Conservation (phyloP, 2,888 invertebrate species). For the Aphidius colemani region DNA sequence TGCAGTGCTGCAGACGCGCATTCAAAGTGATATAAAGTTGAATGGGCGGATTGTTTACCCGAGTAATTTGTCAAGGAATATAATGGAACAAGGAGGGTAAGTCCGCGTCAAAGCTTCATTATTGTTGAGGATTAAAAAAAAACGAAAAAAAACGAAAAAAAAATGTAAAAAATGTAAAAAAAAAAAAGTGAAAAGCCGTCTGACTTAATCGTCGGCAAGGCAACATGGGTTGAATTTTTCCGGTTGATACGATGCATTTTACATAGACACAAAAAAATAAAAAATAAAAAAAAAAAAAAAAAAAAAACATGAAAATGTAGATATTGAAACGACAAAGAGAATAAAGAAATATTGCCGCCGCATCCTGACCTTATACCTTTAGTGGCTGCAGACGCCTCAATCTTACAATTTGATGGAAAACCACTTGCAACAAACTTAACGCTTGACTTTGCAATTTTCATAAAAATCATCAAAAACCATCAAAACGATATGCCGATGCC, state of each 20-base stretch:
- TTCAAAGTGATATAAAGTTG: too few species aligned
- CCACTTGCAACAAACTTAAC: conserved; percentile 13
- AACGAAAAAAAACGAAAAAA: too few species aligned
- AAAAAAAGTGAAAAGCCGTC: conserved; percentile 25
- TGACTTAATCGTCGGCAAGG: conserved; percentile 30
- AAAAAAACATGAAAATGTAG: not conserved
- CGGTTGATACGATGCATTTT: conserved; percentile 12
- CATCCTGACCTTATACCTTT: not conserved
- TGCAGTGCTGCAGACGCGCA: too few species aligned
- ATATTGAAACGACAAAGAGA: conserved; percentile 6
- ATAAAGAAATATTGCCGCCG: too few species aligned
- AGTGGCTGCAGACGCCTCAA: conserved; percentile 11
- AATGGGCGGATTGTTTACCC: conserved; percentile 54
- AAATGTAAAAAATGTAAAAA: too few species aligned
- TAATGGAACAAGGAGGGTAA: too few species aligned
- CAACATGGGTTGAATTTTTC: conserved; percentile 20
- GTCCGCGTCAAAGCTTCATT: too few species aligned
- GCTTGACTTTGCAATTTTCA: conserved; percentile 26
- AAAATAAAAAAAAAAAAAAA: not conserved
- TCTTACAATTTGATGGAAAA: not conserved
- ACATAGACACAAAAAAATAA: conserved; percentile 11
- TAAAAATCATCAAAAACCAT: not conserved
- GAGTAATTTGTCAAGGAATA: conserved; percentile 50
- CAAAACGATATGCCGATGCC: conserved; percentile 16
- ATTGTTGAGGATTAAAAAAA: too few species aligned